Base-by-base conservation (phyloP, 2,888 invertebrate genomes). In the Pasiphila rectangulata region DNA sequence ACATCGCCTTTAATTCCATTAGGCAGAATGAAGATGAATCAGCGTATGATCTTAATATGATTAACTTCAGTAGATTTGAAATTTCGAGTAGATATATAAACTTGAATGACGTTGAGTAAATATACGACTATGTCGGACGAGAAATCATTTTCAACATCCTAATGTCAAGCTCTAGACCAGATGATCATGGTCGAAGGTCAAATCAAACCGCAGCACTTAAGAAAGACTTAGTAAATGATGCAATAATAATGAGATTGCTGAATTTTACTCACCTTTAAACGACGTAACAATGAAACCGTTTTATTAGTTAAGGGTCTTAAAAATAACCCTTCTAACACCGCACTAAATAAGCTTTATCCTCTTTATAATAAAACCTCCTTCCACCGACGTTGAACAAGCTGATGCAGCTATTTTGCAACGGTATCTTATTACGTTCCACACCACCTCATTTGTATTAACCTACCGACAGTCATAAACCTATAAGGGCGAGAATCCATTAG, bases 401-500 rank as follows among this genome's bases (percentile, higher is more conserved):
- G 41, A 45, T 44, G 41, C 39, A 23, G 40, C 38, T 51, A 43
- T 17, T 46, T 51, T 46, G 24, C 51, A 46, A 37, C 44, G 32
- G 15, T 32, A 46, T 32, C 38, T 49, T 47, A 47, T 34, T 38
- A 46, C 50, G 36, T 36, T 48, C 38, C 44, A 51, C 45, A 17
- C 45, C 32, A 37, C 39, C 35, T 45, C 55, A 53, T 57, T 53
- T 55, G 37, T 37, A 37, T 36, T 25, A 46, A 25, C 34, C 36
- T 35, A 44, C 32, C 40, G 46, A 47, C 48, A 25, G 35, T 46
- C 47, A 51, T 50, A 51, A 46, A 49, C 51, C 43, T 42, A 50
- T 58, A 54, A 54, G 54, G 51, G 46, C 51, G 47, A 56, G 20
- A 52, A 52, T 52, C 54, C 52, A 46, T 34, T 46, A 29, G 16